Percentiles rank a stretch among this genome's conserved stretches.
Evolutionary conservation across 2,797 vertebrate genomes (phyloP).

Genomic region (Amazona finschi): DNA sequence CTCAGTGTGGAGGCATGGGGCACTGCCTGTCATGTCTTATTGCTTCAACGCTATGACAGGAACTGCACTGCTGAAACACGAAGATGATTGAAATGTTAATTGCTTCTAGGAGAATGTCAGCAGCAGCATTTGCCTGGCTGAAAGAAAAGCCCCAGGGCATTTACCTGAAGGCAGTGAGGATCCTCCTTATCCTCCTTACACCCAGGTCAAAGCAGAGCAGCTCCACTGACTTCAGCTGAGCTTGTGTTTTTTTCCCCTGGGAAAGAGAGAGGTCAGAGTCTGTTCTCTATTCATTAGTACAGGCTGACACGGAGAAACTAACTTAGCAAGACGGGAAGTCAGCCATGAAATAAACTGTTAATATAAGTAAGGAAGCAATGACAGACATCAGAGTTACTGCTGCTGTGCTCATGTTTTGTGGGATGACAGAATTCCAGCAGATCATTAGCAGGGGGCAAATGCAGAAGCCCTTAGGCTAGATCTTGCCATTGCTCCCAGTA

Average conservation of each 20-base stretch:
- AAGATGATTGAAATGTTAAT: slow-evolving; percentile 20
- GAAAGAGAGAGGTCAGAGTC: background rate
- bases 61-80: background rate
- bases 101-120: slow-evolving; percentile 14
- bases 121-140: background rate
- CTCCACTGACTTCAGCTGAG: background rate
- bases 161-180: background rate
- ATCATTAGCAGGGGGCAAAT: slow-evolving; percentile 20
- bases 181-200: background rate
- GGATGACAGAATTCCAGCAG: background rate
- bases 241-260: background rate
- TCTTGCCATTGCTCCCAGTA: background rate
- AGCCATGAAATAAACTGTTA: slow-evolving; percentile 21
- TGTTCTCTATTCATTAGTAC: slow-evolving; percentile 1
- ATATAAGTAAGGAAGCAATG: slow-evolving; percentile 2
- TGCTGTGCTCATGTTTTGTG: background rate
- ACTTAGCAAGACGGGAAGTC: background rate
- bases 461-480: slow-evolving; percentile 9
- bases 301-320: background rate
- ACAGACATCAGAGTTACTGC: background rate
- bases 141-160: background rate
- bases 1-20: background rate
- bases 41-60: background rate
- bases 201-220: background rate
- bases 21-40: background rate